phyloP scores from a whole-genome alignment of 2,888 invertebrate species.

The Eupeodes latifasciatus region DNA sequence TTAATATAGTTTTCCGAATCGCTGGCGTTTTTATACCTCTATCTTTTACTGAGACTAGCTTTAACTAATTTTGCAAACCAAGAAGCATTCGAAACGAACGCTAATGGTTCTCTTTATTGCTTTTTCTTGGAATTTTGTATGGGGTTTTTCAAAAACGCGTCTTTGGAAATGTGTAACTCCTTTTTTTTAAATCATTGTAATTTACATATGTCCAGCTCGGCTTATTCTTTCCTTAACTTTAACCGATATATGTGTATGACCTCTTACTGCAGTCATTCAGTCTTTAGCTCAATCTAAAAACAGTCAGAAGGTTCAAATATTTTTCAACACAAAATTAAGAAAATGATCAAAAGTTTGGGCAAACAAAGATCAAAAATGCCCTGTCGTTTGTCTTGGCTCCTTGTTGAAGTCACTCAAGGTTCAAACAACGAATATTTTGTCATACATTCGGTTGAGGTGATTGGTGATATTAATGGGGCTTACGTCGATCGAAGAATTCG shows the following conservation, averaged over 20 bases:
- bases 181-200: background rate
- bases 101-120: background rate
- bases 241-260: background rate
- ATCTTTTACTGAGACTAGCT: no score
- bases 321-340: background rate
- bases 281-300: background rate
- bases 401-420: constrained; percentile 80
- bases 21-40: no score
- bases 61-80: no score
- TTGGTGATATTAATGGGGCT: constrained; percentile 78
- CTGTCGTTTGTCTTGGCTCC: constrained; percentile 80
- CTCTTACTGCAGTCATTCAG: background rate
- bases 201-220: background rate
- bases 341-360: constrained; percentile 13
- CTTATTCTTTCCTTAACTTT: no score
- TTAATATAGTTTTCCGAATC: no score
- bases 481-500: constrained; percentile 78
- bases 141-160: no score
- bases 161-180: no score
- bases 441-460: constrained; percentile 80
- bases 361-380: background rate
- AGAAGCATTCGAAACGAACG: background rate
- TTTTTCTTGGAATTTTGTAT: background rate
- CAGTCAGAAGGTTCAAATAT: background rate
- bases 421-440: constrained; percentile 67